Percentiles rank a stretch among this genome's conserved stretches.
These are phyloP conservation scores for Globodera rostochiensis DNA, from an alignment of 1,140 invertebrate species.

Conservation along the genomic window DNA sequence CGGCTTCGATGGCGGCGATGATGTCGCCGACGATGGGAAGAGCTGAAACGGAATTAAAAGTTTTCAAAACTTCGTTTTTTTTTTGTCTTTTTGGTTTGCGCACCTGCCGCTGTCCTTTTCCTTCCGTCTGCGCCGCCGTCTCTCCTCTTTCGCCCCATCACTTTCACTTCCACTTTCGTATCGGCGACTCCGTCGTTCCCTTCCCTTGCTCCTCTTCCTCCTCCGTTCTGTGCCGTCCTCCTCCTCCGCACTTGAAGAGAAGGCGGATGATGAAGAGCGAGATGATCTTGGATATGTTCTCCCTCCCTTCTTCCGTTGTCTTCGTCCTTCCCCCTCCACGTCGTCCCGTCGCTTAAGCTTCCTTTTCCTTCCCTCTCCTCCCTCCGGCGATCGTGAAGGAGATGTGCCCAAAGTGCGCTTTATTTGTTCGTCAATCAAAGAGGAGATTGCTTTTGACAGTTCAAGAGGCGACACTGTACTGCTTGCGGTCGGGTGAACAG, in stretches of 20 bases:
- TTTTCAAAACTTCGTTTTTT: background rate
- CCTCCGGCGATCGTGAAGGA: background rate
- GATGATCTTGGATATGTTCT: background rate
- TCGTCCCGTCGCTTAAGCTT: background rate
- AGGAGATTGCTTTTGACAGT: conserved; percentile 16
- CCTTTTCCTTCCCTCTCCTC: background rate
- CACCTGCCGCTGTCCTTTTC: background rate
- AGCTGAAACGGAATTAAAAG: background rate
- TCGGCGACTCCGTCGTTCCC: background rate
- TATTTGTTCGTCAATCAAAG: conserved; percentile 22
- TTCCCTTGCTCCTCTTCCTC: background rate
- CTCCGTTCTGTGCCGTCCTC: background rate
- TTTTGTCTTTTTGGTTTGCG: background rate
- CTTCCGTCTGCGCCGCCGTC: background rate
- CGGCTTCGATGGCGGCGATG: background rate
- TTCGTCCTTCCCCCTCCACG: background rate
- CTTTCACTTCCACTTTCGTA: background rate
- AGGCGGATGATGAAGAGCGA: background rate
- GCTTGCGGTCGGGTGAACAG: background rate
- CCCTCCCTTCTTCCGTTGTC: background rate
- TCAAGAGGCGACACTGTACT: background rate
- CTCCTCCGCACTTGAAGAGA: background rate
- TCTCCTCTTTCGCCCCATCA: background rate
- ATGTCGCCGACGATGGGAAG: conserved; percentile 25
- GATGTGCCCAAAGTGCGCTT: conserved; percentile 16